Evolutionary conservation across 2,113 vertebrate species (phyloP), one percentile per base, ranked within the genome.

Genomic region (Dendropsophus ebraccatus): DNA sequence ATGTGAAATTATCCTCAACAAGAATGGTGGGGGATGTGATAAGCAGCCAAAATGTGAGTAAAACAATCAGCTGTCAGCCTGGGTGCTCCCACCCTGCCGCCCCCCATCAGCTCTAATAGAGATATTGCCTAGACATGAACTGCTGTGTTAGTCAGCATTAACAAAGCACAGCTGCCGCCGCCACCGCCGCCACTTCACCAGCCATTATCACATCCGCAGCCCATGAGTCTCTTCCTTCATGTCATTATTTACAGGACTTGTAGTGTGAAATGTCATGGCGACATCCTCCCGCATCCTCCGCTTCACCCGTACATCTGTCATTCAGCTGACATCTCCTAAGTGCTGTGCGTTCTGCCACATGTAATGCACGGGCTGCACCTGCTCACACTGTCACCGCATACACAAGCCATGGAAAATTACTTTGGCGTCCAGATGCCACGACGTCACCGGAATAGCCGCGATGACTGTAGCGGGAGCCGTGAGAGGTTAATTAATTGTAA

Each of bases 351-450:
- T 50, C 32, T 60, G 45, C 60, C 81, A 82, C 65, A 67, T 70
- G 81, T 82, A 30, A 70, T 82, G 49, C 45, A 32, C 49, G 13
- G 45, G 25, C 41, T 2, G 45, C 81, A 82, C 41, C 81, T 82
- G 81, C 81, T 70, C 65, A 11, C 25, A 4, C 79, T 47, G 58
- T 67, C 79, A 30, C 80, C 4, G 14, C 16, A 11, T 23, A 49
- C 47, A 50, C 47, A 21, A 50, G 65, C 41, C 81, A 25, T 70
- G 28, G 62, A 82, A 52, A 82, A 82, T 82, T 21, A 70, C 65
- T 65, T 82, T 52, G 81, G 65, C 81, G 30, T 70, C 81, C 81
- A 82, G 81, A 82, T 70, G 81, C 81, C 67, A 50, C 58, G 52
- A 41, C 28, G 65, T 70, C n/a, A 50, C 81, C 45, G 65, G 47